Evolutionary conservation across 2,113 vertebrate genomes (phyloP), one percentile per base, ranked within the genome.

Genomic region (Scomber scombrus): DNA sequence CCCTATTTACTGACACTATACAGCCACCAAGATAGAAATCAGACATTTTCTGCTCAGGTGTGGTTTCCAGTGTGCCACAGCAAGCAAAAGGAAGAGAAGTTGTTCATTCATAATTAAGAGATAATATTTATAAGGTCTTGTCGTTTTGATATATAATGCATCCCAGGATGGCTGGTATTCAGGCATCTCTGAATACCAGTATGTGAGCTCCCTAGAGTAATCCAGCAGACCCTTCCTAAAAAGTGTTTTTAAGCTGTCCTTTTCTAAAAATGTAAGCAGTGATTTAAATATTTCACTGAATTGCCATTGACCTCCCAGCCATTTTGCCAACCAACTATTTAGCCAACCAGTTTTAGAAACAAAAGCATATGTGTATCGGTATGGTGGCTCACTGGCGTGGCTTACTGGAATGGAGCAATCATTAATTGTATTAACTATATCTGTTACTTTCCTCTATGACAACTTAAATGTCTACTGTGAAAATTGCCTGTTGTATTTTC

Each of bases 51-150:
- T 52, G 3, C 74, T 71, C 51, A 84, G 79, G 50, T 86, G 63
- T 62, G 66, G 65, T 69, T 81, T 70, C 47, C 60, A 72, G 47
- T 84, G 52, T 77, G 49, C 55, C 47, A 68, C 62, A 70, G 73
- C 19, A 63, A 56, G 56, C 64, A 63, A n/a, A 60, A 64, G 26
- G 52, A 75, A 78, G 71, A 64, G 46, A 75, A 76, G 66, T 78
- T 66, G 64, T 76, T 85, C 60, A 87, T 86, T 91, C 66, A 88
- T 88, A 89, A 91, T 89, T 86, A 85, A 90, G 15, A 79, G 40
- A 51, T 45, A 58, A 79, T 66, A 87, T 89, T 87, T 86, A 86
- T 80, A 70, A 50, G 69, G 21, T 52, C 52, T 52, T 85, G 78
- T 80, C 54, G 4, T 81, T 80, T 71, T 85, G 72, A 92, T 86